phyloP scores from a whole-genome alignment of 2,113 vertebrate species.

The Globicephala melas region DNA sequence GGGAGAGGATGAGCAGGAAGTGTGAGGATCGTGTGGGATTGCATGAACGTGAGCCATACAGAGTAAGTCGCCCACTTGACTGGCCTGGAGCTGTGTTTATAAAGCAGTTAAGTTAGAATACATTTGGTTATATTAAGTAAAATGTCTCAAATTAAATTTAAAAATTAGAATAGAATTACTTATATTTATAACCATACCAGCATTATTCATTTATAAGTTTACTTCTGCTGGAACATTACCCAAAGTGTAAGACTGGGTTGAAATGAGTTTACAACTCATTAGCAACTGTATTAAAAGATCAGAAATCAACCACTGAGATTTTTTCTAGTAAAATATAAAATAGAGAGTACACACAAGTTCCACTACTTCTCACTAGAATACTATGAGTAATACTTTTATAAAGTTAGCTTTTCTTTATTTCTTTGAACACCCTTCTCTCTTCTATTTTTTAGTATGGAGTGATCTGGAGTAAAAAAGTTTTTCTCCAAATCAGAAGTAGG shows the following conservation, averaged over 20 bases:
- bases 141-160: neutral
- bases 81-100: neutral
- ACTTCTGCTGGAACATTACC: neutral
- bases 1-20: fast-evolving
- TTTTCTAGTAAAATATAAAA: neutral
- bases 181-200: neutral
- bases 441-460: neutral
- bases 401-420: neutral
- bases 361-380: neutral
- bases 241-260: neutral
- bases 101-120: neutral
- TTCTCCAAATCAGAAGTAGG: neutral
- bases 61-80: neutral
- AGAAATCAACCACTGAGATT: neutral
- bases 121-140: neutral
- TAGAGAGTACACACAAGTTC: neutral
- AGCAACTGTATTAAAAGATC: neutral
- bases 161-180: neutral
- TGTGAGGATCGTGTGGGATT: fast-evolving
- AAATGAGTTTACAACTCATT: neutral
- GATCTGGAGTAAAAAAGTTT: neutral
- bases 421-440: neutral
- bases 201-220: neutral
- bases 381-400: neutral
- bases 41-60: fast-evolving